Evolutionary conservation across 2,113 vertebrate species (phyloP).

Genomic region (Mesembrinibis cayennensis): DNA sequence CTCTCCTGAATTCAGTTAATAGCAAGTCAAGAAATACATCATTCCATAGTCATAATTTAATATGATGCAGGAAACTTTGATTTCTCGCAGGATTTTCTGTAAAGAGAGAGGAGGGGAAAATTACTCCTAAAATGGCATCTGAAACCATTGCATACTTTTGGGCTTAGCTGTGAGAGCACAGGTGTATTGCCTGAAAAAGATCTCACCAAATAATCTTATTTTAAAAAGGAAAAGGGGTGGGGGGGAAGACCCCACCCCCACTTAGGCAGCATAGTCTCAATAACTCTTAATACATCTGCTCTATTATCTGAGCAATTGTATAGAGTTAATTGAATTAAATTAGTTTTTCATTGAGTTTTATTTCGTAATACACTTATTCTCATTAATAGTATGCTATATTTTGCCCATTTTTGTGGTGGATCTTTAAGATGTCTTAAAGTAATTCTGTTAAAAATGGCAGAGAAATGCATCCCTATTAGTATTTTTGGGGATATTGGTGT

Average conservation of each 20-base stretch:
- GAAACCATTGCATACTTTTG: not conserved
- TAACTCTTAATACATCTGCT: slow-evolving; percentile 4
- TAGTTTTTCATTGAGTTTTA: not conserved
- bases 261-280: not conserved
- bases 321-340: not conserved
- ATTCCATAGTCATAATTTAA: not conserved
- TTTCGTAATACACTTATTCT: not conserved
- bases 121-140: not conserved
- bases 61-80: not conserved
- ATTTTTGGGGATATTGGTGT: slow-evolving; percentile 60
- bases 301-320: slow-evolving; percentile 49
- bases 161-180: not conserved
- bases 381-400: slow-evolving; percentile 33
- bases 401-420: slow-evolving; percentile 34
- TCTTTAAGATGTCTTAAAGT: not conserved
- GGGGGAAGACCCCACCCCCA: not conserved
- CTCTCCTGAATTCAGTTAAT: not conserved
- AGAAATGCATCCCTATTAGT: slow-evolving; percentile 54
- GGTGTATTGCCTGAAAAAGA: not conserved
- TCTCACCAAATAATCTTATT: not conserved
- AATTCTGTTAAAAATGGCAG: slow-evolving; percentile 49
- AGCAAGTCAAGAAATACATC: not conserved
- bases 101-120: not conserved
- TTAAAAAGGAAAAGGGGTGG: not conserved
- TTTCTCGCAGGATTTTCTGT: not conserved